Conservation (phyloP, 2,797 vertebrate species). For the Borostomias antarcticus region DNA sequence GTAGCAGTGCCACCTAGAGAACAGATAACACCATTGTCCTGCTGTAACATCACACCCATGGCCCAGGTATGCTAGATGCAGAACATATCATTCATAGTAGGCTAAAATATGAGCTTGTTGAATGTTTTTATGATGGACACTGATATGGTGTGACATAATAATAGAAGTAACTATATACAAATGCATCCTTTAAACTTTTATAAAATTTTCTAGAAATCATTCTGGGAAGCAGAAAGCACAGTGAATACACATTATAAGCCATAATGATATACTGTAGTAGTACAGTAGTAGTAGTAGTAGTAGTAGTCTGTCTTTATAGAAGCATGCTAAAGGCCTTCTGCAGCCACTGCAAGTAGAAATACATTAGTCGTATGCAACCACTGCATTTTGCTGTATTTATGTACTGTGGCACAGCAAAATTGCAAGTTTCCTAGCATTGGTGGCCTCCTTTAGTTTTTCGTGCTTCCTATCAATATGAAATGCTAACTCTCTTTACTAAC, state of each 20-base stretch:
- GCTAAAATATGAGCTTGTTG: too few species aligned
- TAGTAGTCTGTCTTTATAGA: neutral
- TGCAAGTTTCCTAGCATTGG: neutral
- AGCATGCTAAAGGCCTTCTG: neutral
- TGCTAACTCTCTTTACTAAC: too few species aligned
- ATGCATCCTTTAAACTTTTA: neutral
- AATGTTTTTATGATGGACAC: too few species aligned
- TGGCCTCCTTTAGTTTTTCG: neutral
- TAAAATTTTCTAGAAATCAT: neutral
- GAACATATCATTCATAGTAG: too few species aligned
- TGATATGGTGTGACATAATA: neutral
- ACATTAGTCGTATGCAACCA: neutral
- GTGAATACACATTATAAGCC: neutral
- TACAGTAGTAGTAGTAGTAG: neutral
- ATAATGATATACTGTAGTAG: too few species aligned
- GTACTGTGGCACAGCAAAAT: too few species aligned
- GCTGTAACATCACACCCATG: neutral
- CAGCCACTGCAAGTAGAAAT: too few species aligned
- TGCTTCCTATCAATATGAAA: neutral
- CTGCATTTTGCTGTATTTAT: neutral
- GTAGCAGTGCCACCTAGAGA: conserved; percentile 67
- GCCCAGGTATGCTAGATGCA: too few species aligned
- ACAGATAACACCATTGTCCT: neutral
- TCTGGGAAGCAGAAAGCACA: neutral
- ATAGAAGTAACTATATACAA: neutral